Percentiles rank a stretch among this genome's conserved stretches.
phyloP scores from a whole-genome alignment of 2,797 vertebrate species.

The Smutsia gigantea region DNA sequence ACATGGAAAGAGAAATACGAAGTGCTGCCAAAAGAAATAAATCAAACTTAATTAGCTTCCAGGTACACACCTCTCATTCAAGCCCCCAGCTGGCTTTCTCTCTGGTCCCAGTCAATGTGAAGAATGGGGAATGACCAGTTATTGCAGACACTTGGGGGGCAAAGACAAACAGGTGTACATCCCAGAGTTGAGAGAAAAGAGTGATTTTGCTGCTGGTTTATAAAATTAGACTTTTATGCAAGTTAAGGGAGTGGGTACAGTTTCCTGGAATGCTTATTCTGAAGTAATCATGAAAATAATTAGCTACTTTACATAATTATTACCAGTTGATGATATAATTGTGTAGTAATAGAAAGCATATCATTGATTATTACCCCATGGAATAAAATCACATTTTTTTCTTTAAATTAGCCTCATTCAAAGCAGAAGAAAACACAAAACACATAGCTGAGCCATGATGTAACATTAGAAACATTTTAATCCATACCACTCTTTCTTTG shows the following conservation, averaged over 20 bases:
- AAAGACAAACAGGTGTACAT: conserved; percentile 58
- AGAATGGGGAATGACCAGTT: conserved; percentile 43
- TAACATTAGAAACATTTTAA: conserved; percentile 46
- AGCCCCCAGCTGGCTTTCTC: background rate
- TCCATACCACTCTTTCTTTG: background rate
- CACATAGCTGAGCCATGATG: background rate
- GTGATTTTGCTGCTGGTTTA: background rate
- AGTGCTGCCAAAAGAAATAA: conserved; percentile 64
- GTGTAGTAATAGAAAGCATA: conserved; percentile 82
- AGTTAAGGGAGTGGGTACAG: conserved; percentile 24
- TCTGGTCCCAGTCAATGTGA: conserved; percentile 6
- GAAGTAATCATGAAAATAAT: conserved; percentile 84
- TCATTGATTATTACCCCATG: conserved; percentile 81
- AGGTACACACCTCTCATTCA: conserved; percentile 41
- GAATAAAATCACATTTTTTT: conserved; percentile 57
- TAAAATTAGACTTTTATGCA: conserved; percentile 23
- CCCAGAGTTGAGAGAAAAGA: background rate
- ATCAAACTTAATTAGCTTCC: conserved; percentile 69
- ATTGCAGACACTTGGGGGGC: background rate
- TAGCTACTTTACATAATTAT: conserved; percentile 83
- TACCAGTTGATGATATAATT: conserved; percentile 85
- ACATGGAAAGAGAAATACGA: conserved; percentile 58
- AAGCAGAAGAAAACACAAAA: conserved; percentile 51
- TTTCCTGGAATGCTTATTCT: conserved; percentile 75
- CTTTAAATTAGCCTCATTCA: conserved; percentile 35